Base-by-base conservation (phyloP, 2,797 vertebrate genomes). In the Diceros bicornis region DNA sequence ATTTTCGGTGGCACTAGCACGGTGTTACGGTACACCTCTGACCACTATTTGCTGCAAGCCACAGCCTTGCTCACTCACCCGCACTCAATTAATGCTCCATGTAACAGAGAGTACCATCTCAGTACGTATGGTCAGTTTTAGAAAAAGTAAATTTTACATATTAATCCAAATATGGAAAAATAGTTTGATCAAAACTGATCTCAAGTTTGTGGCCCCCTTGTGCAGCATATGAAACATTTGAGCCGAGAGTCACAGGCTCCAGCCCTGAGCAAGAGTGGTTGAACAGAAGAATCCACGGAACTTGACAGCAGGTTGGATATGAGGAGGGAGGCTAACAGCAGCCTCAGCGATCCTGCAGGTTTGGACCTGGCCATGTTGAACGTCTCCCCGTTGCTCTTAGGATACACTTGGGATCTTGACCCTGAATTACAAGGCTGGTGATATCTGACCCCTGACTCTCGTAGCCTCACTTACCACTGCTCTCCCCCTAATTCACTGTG, bases 101-200 rank as follows among this genome's bases (percentile, higher is more conserved):
- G 59, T 77, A 16, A 84, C 16, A 21, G 32, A 41, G 13, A 57
- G 71, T 68, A 44, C 34, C 61, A 47, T 47, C 61, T 77, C 61
- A 34, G 12, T 85, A 85, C 10, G 14, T 52, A 55, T 1, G 3
- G 29, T 75, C 27, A 66, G 59, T 44, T 66, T 37, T 21, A 79
- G 41, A 88, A 50, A 68, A 68, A 78, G 50, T 68, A 69, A 61
- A 47, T 21, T 59, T 69, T 78, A 69, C 18, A 59, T 47, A 61
- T 78, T 23, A 93, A 44, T 29, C 83, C 47, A 86, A 57, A 37
- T 68, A 68, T 8, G 34, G 29, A 93, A 93, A 89, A 93, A 47
- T 27, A 86, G 11, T 29, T 93, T 62, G 25, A 69, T 47, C n/a
- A 86, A 68, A 85, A 68, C 47, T 44, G 3, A 47, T 68, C 12